phyloP scores from a whole-genome alignment of 2,113 vertebrate genomes.

The Jacana jacana region DNA sequence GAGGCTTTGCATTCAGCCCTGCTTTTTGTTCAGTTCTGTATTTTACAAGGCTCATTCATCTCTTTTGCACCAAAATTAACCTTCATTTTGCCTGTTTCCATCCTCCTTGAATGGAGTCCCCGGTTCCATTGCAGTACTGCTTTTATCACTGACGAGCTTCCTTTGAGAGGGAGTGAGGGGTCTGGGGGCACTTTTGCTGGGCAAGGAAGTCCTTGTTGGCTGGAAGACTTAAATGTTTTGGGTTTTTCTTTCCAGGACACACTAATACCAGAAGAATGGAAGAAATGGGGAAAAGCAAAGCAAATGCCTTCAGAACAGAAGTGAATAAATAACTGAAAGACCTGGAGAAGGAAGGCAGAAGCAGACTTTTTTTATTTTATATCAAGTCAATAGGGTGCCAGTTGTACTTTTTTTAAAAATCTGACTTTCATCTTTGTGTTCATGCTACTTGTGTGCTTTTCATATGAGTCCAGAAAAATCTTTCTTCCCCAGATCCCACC shows the following conservation, averaged over 20 bases:
- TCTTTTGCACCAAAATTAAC: not conserved
- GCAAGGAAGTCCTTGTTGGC: not conserved
- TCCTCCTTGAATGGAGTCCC: not conserved
- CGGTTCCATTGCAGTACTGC: not conserved
- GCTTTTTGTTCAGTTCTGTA: not conserved
- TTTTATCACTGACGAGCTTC: not conserved
- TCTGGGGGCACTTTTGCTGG: not conserved
- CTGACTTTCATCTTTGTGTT: constrained; percentile 33
- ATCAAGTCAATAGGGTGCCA: constrained; percentile 40
- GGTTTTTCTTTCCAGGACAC: constrained; percentile 70
- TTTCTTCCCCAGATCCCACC: not conserved
- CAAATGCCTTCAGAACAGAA: constrained; percentile 43
- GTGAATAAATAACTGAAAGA: constrained; percentile 35
- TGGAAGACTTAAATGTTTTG: constrained; percentile 46
- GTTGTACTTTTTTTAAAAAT: constrained; percentile 21
- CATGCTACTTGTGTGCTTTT: constrained; percentile 39
- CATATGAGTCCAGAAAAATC: constrained; percentile 19
- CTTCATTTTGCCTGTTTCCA: not conserved
- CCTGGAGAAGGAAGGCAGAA: constrained; percentile 45
- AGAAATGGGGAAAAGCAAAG: constrained; percentile 24
- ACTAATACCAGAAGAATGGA: constrained; percentile 64
- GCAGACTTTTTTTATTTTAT: not conserved
- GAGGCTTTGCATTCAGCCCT: not conserved
- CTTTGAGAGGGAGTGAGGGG: not conserved
- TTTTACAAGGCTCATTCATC: not conserved